Evolutionary conservation across 2,888 invertebrate genomes (phyloP).

Genomic region (Odontothrips loti): DNA sequence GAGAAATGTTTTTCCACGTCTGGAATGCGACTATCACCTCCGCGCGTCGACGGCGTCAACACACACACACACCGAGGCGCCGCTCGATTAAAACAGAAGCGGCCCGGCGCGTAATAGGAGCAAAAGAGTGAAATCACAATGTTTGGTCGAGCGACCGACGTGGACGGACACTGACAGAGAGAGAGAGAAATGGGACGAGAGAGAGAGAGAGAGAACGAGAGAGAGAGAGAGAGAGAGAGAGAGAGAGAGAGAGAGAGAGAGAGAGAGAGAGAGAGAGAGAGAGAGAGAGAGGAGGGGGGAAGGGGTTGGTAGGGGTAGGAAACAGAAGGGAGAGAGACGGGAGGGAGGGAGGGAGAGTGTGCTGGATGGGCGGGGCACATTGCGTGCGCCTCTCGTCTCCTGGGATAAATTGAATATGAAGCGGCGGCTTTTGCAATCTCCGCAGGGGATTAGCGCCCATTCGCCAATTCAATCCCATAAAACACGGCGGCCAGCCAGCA

Average conservation of each 20-base stretch:
- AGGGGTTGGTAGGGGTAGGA: too few relatives aligned
- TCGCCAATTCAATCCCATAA: neutral
- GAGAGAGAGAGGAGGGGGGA: neutral
- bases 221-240: conserved; percentile 31
- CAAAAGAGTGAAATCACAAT: too few relatives aligned
- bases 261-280: neutral
- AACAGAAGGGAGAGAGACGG: too few relatives aligned
- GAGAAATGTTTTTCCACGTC: too few relatives aligned
- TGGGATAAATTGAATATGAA: conserved; percentile 21
- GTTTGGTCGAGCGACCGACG: neutral
- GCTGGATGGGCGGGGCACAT: neutral
- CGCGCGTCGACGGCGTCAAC: too few relatives aligned
- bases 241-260: conserved; percentile 7
- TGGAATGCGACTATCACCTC: too few relatives aligned
- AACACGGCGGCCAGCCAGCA: neutral
- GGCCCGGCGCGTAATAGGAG: too few relatives aligned
- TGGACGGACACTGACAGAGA: neutral
- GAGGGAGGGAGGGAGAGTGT: too few relatives aligned
- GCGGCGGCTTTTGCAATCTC: neutral
- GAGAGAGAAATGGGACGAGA: neutral
- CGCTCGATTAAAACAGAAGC: too few relatives aligned
- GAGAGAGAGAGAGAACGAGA: conserved; percentile 30
- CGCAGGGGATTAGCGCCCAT: conserved; percentile 20
- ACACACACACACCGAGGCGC: too few relatives aligned
- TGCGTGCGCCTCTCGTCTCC: neutral